phyloP scores from a whole-genome alignment of 2,888 invertebrate species.

The Himalopsyche japonica region DNA sequence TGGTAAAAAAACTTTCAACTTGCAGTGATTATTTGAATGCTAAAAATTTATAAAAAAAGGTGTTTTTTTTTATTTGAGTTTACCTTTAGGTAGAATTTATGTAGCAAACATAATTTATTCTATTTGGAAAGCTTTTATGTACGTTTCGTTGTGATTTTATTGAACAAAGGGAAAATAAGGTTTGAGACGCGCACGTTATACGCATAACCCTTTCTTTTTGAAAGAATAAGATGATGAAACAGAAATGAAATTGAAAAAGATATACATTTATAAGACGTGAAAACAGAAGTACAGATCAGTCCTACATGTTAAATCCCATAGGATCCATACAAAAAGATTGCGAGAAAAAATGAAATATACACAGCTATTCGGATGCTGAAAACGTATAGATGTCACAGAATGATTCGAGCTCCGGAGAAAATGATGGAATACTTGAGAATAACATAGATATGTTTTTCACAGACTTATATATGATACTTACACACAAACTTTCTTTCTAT shows the following conservation, averaged over 20 bases:
- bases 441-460: neutral
- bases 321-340: conserved; percentile 13
- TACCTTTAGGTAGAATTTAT: too few relatives aligned
- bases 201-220: neutral
- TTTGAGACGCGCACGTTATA: neutral
- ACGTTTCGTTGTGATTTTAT: neutral
- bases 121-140: neutral
- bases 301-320: neutral
- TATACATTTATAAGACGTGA: neutral
- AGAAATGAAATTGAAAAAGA: conserved; percentile 5
- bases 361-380: neutral
- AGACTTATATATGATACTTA: neutral
- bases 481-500: neutral
- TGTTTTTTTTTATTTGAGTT: too few relatives aligned
- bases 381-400: neutral
- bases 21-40: too few relatives aligned
- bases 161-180: neutral
- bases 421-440: neutral
- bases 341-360: neutral
- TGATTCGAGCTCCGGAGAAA: neutral
- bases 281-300: neutral
- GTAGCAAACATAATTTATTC: neutral
- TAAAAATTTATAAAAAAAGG: too few relatives aligned
- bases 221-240: conserved; percentile 3
- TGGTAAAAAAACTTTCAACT: too few relatives aligned